Base-by-base conservation (phyloP, 2,113 vertebrate genomes). In the Oreotrochilus melanogaster region DNA sequence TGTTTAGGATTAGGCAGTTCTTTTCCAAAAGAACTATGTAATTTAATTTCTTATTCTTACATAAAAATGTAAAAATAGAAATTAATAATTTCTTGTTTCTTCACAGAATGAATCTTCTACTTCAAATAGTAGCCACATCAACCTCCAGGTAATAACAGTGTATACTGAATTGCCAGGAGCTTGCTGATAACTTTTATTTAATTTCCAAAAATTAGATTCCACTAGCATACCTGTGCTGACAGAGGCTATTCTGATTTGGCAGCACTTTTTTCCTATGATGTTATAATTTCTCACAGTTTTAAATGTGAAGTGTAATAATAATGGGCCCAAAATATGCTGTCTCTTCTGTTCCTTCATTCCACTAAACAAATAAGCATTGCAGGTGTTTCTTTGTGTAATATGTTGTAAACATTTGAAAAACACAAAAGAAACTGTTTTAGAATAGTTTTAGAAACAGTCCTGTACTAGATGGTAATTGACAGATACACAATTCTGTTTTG, bases 91-190 rank as follows among this genome's bases (percentile, higher is more conserved):
- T 91, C 57, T 88, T 65, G 1, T 94, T 95, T 93, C 71, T 66
- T 95, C 33, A 58, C 89, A 97, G 97, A 97, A 96, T 72, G 91
- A 80, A 24, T 87, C 95, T 42, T 95, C 96, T 86, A 51, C 81
- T 79, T 90, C 94, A 61, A 93, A 94, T 0, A 65, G 67, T 92
- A 96, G 48, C 78, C 81, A 96, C 35, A 23, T 50, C 61, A 91
- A 93, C 9, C 4, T 27, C 23, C 95, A 96, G 97, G 97, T 97
- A 97, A 95, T 64, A 6, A 16, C 3, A 30, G 4, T n/a, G 17
- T 88, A 45, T 73, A 18, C 23, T 64, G 9, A 11, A 19, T 15
- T 64, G 37, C 33, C 71, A 50, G 19, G 28, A 88, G 16, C 30
- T 91, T 78, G 35, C 30, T 69, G 62, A 58, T 31, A 82, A 70